phyloP scores from a whole-genome alignment of 2,888 invertebrate species.

The Ochropleura leucogaster region DNA sequence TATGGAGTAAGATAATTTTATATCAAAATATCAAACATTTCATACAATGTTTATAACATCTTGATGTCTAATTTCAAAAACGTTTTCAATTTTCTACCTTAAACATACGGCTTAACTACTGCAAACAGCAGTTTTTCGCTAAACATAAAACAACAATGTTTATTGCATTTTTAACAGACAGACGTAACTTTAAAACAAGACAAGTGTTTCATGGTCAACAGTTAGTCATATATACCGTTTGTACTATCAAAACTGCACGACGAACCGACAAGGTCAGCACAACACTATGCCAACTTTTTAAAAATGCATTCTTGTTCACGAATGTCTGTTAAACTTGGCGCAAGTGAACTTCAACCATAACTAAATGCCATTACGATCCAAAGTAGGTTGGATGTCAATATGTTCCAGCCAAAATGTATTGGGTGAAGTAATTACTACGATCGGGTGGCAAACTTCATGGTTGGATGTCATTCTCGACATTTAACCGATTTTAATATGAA shows the following conservation, averaged over 20 bases:
- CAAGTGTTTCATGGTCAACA: conserved; percentile 49
- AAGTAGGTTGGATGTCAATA: conserved; percentile 17
- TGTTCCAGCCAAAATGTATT: conserved; percentile 31
- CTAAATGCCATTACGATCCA: accelerated
- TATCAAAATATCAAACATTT: conserved; percentile 5
- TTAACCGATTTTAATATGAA: conserved; percentile 28
- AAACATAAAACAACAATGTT: conserved; percentile 30
- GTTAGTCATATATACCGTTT: conserved; percentile 48
- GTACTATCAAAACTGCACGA: conserved; percentile 61
- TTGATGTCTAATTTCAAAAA: not conserved
- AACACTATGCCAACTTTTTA: conserved; percentile 61
- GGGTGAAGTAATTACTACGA: conserved; percentile 31
- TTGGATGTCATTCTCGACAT: conserved; percentile 51
- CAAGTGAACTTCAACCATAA: conserved; percentile 19
- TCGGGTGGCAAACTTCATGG: conserved; percentile 31
- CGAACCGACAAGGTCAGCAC: conserved; percentile 58
- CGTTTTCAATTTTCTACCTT: no score
- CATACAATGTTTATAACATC: not conserved
- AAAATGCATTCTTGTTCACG: conserved; percentile 53
- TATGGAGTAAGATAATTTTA: not conserved
- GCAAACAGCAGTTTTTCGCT: not conserved
- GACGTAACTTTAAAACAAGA: conserved; percentile 40
- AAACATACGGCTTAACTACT: conserved; percentile 3
- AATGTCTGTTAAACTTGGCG: conserved; percentile 1
- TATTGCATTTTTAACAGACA: conserved; percentile 32